phyloP scores from a whole-genome alignment of 2,113 vertebrate genomes.

The Gavialis gangeticus region DNA sequence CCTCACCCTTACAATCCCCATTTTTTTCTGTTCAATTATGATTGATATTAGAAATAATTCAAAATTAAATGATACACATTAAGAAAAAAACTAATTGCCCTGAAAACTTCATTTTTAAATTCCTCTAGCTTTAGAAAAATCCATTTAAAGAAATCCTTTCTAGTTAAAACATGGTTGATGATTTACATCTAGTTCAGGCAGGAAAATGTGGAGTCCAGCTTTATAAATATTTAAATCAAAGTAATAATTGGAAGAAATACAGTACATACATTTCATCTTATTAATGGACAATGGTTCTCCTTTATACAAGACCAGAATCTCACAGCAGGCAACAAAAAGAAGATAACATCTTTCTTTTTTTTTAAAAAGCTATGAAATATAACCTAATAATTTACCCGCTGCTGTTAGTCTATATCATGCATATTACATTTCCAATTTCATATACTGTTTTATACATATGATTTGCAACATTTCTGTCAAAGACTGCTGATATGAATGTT shows the following conservation, averaged over 20 bases:
- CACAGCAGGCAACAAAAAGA: conserved; percentile 3
- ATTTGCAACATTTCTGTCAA: not conserved
- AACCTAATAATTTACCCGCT: not conserved
- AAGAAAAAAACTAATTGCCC: not conserved
- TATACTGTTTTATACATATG: not conserved
- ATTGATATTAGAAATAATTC: not conserved
- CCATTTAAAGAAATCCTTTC: conserved; percentile 32
- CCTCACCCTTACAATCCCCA: not conserved
- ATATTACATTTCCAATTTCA: conserved; percentile 1
- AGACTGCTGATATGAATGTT: not conserved
- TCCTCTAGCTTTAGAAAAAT: conserved; percentile 25
- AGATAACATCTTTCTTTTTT: not conserved
- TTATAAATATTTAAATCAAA: conserved; percentile 75
- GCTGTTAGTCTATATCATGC: not conserved
- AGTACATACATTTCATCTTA: conserved; percentile 42
- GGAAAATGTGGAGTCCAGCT: conserved; percentile 53
- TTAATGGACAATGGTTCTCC: conserved; percentile 50
- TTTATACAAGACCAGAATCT: conserved; percentile 35
- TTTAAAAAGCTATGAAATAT: conserved; percentile 27
- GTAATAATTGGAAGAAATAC: conserved; percentile 64
- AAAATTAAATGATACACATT: not conserved
- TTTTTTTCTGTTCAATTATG: not conserved
- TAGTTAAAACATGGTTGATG: conserved; percentile 25
- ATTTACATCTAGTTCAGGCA: conserved; percentile 57
- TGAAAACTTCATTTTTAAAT: conserved; percentile 27